Conservation (phyloP, 2,113 vertebrate genomes). For the Bufo gargarizans region DNA sequence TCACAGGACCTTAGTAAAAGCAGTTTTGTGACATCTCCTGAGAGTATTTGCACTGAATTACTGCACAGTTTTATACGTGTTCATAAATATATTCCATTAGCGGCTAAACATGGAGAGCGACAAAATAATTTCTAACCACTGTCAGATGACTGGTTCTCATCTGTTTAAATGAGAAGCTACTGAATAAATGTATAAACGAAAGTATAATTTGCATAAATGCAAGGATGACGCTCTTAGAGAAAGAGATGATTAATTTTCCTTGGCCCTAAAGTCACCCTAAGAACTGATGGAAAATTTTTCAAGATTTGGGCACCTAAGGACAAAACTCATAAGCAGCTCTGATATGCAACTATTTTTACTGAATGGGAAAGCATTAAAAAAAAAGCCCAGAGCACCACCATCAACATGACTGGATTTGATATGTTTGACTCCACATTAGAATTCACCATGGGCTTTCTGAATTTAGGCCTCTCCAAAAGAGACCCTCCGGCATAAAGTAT, state of each 20-base stretch:
- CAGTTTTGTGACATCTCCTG: not conserved
- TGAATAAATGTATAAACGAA: conserved; percentile 26
- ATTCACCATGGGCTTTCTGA: conserved; percentile 23
- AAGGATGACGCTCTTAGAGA: not conserved
- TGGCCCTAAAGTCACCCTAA: conserved; percentile 26
- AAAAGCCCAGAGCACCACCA: conserved; percentile 35
- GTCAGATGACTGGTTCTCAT: not conserved
- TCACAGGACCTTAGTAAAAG: not conserved
- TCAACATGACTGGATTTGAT: conserved; percentile 37
- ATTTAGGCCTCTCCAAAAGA: conserved; percentile 16
- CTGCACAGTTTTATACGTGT: not conserved
- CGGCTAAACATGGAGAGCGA: not conserved
- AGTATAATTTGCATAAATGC: conserved; percentile 4
- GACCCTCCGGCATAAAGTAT: conserved; percentile 31
- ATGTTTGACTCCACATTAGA: conserved; percentile 34
- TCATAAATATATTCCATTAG: not conserved
- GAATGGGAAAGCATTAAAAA: not conserved
- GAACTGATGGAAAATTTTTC: conserved; percentile 31
- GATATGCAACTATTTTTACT: conserved; percentile 23
- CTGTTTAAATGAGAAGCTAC: not conserved
- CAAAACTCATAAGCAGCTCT: not conserved
- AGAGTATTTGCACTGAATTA: not conserved
- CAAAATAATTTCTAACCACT: not conserved
- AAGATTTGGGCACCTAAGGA: conserved; percentile 1
- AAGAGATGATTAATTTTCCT: not conserved